Evolutionary conservation across 2,888 invertebrate species (phyloP), one percentile per base, ranked within the genome.

Genomic region (Caenorhabditis sp.): DNA sequence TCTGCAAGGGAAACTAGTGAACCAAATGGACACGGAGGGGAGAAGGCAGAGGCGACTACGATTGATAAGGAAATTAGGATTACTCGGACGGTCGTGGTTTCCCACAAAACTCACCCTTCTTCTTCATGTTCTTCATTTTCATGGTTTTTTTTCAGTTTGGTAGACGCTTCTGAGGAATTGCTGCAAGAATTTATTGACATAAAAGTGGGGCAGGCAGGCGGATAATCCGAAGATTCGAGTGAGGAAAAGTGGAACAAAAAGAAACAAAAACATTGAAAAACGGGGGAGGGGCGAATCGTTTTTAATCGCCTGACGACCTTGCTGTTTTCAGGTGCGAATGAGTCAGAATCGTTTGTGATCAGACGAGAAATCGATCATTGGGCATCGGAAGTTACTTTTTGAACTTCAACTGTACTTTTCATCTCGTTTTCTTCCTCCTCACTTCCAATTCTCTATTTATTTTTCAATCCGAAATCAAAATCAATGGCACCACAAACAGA

Each of bases 41-140:
- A 17, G 26, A 17, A 45, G 35, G 39, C 30, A 9, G 35, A 9
- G 35, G 9, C 35, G 4, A 3, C 2, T 2, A 7, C 35, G n/a
- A n/a, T n/a, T n/a, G n/a, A n/a, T n/a, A n/a, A n/a, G n/a, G n/a
- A n/a, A n/a, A n/a, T n/a, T n/a, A n/a, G n/a, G n/a, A n/a, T n/a
- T n/a, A n/a, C n/a, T n/a, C n/a, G n/a, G n/a, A n/a, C n/a, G n/a
- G n/a, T n/a, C n/a, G n/a, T n/a, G n/a, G n/a, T n/a, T n/a, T n/a
- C n/a, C n/a, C n/a, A n/a, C n/a, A n/a, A n/a, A n/a, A 32, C 48
- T 59, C 20, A 71, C 71, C 71, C 39, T 61, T 71, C 32, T 71
- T 71, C 30, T 62, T 56, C n/a, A 55, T 4, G 9, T 71, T 15
- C 15, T 45, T 71, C 26, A 35, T 53, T 39, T 65, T 58, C 59